Evolutionary conservation across 1,140 invertebrate species (phyloP).

Genomic region (Cheumatopsyche charites): DNA sequence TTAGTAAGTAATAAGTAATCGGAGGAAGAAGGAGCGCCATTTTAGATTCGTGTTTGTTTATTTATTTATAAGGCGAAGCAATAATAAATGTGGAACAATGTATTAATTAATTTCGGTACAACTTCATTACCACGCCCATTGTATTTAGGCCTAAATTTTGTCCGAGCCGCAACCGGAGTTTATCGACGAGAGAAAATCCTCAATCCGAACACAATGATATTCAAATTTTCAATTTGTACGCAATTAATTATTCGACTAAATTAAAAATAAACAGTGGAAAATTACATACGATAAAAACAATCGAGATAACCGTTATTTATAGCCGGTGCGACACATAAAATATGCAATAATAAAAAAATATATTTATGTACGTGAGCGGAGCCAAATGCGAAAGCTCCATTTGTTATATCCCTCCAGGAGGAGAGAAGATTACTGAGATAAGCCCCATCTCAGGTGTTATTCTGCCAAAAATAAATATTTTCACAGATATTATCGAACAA

Average conservation of each 20-base stretch:
- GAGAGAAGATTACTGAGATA: slow-evolving; percentile 25
- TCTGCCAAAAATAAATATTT: slow-evolving; percentile 23
- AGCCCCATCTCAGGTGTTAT: slow-evolving; percentile 37
- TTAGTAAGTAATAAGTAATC: too few relatives aligned
- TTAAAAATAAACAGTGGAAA: too few relatives aligned
- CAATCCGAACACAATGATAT: too few relatives aligned
- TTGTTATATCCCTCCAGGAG: slow-evolving; percentile 18
- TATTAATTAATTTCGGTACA: background rate
- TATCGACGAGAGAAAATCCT: background rate
- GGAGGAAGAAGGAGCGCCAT: too few relatives aligned
- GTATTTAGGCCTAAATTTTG: slow-evolving; percentile 30
- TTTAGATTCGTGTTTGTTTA: too few relatives aligned
- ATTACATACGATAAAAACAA: too few relatives aligned
- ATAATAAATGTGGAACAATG: background rate
- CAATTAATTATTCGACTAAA: background rate
- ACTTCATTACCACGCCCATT: slow-evolving; percentile 12
- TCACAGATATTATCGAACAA: slow-evolving; percentile 14
- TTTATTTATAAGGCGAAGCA: background rate
- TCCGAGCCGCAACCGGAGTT: background rate
- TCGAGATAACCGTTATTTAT: too few relatives aligned
- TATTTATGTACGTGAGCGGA: background rate
- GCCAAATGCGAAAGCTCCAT: slow-evolving; percentile 8
- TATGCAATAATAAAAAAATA: slow-evolving; percentile 15
- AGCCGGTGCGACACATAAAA: too few relatives aligned
- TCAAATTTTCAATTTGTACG: background rate